Conservation (phyloP, 1,140 invertebrate species). For the Arctopsyche grandis region DNA sequence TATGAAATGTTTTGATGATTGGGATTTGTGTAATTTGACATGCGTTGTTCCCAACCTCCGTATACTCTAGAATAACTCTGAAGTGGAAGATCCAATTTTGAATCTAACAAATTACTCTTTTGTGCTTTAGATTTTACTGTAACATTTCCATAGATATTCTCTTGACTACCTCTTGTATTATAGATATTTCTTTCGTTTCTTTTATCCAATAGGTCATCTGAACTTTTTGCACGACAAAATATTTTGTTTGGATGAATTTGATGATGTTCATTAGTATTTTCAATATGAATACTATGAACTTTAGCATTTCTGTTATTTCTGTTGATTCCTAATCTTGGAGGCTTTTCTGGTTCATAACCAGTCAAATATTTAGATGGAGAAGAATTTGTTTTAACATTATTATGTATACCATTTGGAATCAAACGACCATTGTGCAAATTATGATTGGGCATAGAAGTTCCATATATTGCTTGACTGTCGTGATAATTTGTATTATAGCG, state of each 20-base stretch:
- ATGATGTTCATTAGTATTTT: constrained; percentile 57
- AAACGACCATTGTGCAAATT: constrained; percentile 27
- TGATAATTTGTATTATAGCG: constrained; percentile 40
- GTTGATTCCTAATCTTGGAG: constrained; percentile 63
- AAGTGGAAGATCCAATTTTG: constrained; percentile 35
- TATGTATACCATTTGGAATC: constrained; percentile 26
- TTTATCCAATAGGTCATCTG: constrained; percentile 63
- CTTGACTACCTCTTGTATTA: constrained; percentile 41
- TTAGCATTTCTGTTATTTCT: constrained; percentile 65
- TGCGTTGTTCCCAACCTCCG: constrained; percentile 64
- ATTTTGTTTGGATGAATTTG: constrained; percentile 58
- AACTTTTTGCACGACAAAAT: constrained; percentile 64
- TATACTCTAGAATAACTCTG: constrained; percentile 61
- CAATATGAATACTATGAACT: constrained; percentile 64
- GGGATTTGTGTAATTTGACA: constrained; percentile 53
- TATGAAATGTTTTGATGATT: constrained; percentile 37
- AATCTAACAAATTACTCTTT: constrained; percentile 31
- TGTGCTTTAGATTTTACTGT: constrained; percentile 27
- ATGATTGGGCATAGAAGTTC: constrained; percentile 24
- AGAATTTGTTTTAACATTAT: constrained; percentile 9
- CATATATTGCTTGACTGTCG: constrained; percentile 42
- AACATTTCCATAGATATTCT: constrained; percentile 46
- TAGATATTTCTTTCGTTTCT: constrained; percentile 33
- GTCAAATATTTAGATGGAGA: constrained; percentile 64
- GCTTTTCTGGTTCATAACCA: constrained; percentile 65